Percentiles rank a stretch among this genome's conserved stretches.
These are phyloP conservation scores for Drosophila neonasuta DNA, from an alignment of 2,888 invertebrate genomes.

Conservation along the genomic window DNA sequence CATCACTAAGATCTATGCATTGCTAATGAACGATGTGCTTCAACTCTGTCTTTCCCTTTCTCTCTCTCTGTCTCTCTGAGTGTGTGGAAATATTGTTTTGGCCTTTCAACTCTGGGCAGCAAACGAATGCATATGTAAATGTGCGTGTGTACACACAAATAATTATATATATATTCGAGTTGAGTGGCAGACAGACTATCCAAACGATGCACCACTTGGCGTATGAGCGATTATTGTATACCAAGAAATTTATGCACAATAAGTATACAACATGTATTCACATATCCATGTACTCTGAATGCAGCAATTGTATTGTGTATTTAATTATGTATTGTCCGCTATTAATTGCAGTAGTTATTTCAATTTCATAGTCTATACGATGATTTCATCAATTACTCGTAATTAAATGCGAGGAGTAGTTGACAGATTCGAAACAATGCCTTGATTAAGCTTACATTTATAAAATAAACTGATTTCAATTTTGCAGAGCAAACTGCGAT, in stretches of 20 bases:
- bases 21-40: slow-evolving; percentile 45
- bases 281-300: not conserved
- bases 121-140: slow-evolving; percentile 1
- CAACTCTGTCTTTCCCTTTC: not conserved
- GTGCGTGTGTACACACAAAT: not conserved
- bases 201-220: not conserved
- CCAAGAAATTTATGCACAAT: not conserved
- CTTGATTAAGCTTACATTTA: not conserved
- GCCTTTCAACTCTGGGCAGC: not conserved
- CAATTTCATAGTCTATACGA: not conserved
- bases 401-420: not conserved
- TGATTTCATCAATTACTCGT: not conserved
- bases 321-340: not conserved
- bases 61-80: not conserved
- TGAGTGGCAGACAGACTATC: not conserved
- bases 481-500: too few species aligned
- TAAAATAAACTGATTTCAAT: not conserved
- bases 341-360: not conserved
- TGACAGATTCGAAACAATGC: not conserved
- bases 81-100: slow-evolving; percentile 3
- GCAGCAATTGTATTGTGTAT: not conserved
- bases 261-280: not conserved
- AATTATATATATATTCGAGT: not conserved
- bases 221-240: slow-evolving; percentile 19
- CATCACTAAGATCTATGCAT: slow-evolving; percentile 7